Evolutionary conservation across 1,140 invertebrate genomes (phyloP).

Genomic region (Chrysoperla carnea): DNA sequence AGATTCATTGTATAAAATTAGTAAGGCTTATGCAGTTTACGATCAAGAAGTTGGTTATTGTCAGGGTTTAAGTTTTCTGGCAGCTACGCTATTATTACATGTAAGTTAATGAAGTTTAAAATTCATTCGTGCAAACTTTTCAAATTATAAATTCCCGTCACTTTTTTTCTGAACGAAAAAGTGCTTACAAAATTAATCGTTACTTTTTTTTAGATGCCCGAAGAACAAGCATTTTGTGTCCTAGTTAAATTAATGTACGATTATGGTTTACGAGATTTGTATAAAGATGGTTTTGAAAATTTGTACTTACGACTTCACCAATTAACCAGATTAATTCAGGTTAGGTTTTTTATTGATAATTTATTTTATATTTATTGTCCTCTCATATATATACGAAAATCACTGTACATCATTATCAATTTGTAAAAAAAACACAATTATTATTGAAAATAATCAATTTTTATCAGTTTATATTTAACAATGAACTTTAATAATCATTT

Average conservation of each 20-base stretch:
- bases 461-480: too few relatives aligned
- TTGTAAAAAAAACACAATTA: too few relatives aligned
- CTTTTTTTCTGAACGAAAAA: too few relatives aligned
- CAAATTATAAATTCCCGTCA: too few relatives aligned
- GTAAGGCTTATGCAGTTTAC: constrained; percentile 92
- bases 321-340: constrained; percentile 86
- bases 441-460: too few relatives aligned
- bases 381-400: too few relatives aligned
- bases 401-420: too few relatives aligned
- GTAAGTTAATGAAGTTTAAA: constrained; percentile 42
- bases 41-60: constrained; percentile 97
- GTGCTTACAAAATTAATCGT: constrained; percentile 2
- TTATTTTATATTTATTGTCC: too few relatives aligned
- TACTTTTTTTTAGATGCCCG: constrained; percentile 72
- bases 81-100: constrained; percentile 86
- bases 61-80: constrained; percentile 93
- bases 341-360: constrained; percentile 25
- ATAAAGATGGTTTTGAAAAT: constrained; percentile 92
- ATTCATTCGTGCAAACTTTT: too few relatives aligned
- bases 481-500: too few relatives aligned
- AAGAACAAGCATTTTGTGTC: constrained; percentile 97
- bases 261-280: constrained; percentile 85
- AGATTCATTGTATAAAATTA: constrained; percentile 88
- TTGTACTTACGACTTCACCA: constrained; percentile 92
- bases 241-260: constrained; percentile 95